Evolutionary conservation across 2,113 vertebrate genomes (phyloP).

Genomic region (Carlito syrichta): DNA sequence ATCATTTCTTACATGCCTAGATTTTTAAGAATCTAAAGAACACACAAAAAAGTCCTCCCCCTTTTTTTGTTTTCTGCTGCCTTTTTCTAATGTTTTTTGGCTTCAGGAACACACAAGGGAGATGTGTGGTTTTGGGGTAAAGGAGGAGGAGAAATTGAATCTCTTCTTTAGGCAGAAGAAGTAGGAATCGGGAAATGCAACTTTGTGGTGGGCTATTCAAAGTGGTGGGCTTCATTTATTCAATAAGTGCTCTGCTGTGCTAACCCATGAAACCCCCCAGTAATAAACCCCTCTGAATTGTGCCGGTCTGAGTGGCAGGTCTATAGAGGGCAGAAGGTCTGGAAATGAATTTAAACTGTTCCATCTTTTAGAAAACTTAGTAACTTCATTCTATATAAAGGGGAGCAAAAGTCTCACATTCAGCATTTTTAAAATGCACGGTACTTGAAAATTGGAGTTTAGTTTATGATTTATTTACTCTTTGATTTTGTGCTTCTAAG

Average conservation of each 20-base stretch:
- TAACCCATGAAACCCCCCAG: not conserved
- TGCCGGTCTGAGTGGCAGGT: not conserved
- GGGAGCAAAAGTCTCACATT: not conserved
- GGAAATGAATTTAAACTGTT: not conserved
- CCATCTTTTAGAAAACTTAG: conserved; percentile 1
- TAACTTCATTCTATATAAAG: not conserved
- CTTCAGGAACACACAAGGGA: not conserved
- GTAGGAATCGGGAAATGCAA: not conserved
- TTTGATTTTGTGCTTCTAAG: not conserved
- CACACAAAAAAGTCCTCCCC: not conserved
- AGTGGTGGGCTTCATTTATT: not conserved
- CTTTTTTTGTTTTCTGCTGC: not conserved
- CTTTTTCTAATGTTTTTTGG: not conserved
- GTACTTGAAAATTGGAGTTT: not conserved
- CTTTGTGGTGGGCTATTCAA: not conserved
- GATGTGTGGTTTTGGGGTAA: not conserved
- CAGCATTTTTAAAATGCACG: not conserved
- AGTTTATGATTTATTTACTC: not conserved
- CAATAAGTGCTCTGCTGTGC: not conserved
- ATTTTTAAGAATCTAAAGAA: conserved; percentile 3
- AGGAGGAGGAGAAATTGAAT: not conserved
- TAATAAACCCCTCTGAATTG: not conserved
- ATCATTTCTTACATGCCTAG: not conserved
- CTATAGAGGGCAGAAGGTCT: not conserved
- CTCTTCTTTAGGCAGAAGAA: not conserved